phyloP scores from a whole-genome alignment of 1,140 invertebrate species.

The Plutomurus gul region DNA sequence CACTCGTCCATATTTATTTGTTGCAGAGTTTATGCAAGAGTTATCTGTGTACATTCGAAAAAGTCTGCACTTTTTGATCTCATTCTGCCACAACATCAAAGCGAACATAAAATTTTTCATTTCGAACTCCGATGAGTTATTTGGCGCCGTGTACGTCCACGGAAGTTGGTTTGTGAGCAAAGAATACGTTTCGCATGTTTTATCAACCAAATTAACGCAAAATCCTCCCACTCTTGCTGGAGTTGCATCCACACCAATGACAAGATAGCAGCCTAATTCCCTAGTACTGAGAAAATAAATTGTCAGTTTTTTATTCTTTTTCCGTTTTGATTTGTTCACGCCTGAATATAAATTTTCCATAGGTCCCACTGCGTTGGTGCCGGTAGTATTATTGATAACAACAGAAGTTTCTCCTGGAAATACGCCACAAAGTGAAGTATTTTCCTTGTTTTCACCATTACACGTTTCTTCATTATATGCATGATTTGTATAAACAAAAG shows the following conservation, averaged over 20 bases:
- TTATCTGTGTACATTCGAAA: neutral
- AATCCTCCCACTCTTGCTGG: neutral
- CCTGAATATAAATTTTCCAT: no score
- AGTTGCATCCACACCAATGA: neutral
- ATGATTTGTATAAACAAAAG: no score
- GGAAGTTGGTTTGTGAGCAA: neutral
- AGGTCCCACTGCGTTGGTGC: no score
- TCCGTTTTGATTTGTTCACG: no score
- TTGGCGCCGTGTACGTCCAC: neutral
- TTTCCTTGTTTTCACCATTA: no score
- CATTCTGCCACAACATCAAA: neutral
- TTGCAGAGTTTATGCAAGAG: neutral
- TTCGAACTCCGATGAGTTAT: neutral
- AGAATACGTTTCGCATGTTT: neutral
- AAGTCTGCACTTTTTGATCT: neutral
- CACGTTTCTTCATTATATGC: no score
- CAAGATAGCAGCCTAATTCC: neutral
- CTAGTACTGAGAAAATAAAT: no score
- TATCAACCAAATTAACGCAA: neutral
- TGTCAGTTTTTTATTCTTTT: no score
- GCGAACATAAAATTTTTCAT: slow-evolving; percentile 31
- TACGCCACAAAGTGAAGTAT: no score
- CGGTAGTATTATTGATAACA: no score
- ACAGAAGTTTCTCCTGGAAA: no score
- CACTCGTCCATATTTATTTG: neutral